Evolutionary conservation across 2,888 invertebrate species (phyloP), one percentile per base, ranked within the genome.

Genomic region (Papilio elwesi): DNA sequence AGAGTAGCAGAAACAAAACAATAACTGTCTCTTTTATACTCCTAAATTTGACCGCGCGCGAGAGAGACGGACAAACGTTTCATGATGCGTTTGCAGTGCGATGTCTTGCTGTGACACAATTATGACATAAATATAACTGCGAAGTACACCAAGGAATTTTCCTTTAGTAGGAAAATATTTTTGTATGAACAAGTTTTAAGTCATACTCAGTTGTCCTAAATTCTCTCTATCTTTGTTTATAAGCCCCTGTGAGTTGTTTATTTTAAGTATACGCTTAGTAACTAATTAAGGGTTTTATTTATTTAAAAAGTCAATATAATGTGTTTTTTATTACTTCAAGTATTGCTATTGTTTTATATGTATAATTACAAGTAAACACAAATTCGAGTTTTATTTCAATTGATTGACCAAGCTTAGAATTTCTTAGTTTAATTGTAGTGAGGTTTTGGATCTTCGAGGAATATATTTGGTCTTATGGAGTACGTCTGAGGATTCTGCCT

Each of bases 251-350:
- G 82, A 86, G 82, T 83, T 80, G 78, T 85, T 87, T 88, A 84
- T 78, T 86, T 64, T 93, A 92, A 90, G 89, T 76, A 85, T 91
- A 91, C 91, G 92, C 88, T 90, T 90, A 90, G 91, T 88, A 85
- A 85, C 86, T 88, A 80, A 77, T 79, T 84, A 91, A 89, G 90
- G 85, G 66, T 73, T 91, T 90, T 92, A 92, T 92, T 93, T 93
- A 92, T 92, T 91, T 88, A 88, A 57, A 57, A 92, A 92, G 92
- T 92, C 92, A 93, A 92, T 92, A 92, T 92, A 91, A 90, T 89
- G 89, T 89, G 90, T 90, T 91, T 57, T 43, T 90, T 90, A 88
- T 89, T 90, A 87, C 83, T 83, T 86, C 84, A 78, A 76, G 77
- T 74, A 36, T 26, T 67, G 79, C 69, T 73, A 8, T 26, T 38